A percentile compares a stretch with the other conserved stretches of the same genome.
phyloP scores from a whole-genome alignment of 2,797 vertebrate species.

The Jordanella pulchra region DNA sequence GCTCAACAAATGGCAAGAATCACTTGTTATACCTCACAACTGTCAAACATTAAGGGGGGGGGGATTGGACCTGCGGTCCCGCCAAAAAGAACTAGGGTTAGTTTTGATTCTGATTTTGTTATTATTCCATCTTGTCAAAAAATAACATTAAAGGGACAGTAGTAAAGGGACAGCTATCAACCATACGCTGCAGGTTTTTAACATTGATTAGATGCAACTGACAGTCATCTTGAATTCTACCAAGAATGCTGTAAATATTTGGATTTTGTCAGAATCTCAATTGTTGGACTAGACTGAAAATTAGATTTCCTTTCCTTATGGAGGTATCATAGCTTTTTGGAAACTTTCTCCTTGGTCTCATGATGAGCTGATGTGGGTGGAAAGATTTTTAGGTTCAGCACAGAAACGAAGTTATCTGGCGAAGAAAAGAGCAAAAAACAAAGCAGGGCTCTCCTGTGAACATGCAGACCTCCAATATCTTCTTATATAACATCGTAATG shows the following conservation, averaged over 20 bases:
- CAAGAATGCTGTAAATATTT: background rate
- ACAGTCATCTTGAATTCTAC: background rate
- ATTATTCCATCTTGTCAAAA: too few relatives aligned
- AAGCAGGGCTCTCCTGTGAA: background rate
- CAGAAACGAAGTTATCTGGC: background rate
- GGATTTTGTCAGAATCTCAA: too few relatives aligned
- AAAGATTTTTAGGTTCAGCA: too few relatives aligned
- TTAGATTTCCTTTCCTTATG: too few relatives aligned
- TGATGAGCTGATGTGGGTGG: too few relatives aligned
- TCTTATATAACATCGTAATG: background rate
- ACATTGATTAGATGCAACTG: background rate
- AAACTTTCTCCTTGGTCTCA: too few relatives aligned
- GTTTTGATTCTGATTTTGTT: background rate
- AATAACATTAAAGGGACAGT: too few relatives aligned
- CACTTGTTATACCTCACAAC: too few relatives aligned
- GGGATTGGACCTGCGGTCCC: background rate
- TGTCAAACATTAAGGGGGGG: too few relatives aligned
- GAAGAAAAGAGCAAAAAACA: background rate
- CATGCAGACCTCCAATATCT: background rate
- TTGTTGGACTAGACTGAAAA: too few relatives aligned
- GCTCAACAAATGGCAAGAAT: too few relatives aligned
- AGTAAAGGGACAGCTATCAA: background rate
- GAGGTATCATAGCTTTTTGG: too few relatives aligned
- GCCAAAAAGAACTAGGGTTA: background rate
- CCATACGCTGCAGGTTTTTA: background rate